These are phyloP conservation scores for Calidris pugnax DNA, from an alignment of 2,113 vertebrate genomes.

Conservation along the genomic window DNA sequence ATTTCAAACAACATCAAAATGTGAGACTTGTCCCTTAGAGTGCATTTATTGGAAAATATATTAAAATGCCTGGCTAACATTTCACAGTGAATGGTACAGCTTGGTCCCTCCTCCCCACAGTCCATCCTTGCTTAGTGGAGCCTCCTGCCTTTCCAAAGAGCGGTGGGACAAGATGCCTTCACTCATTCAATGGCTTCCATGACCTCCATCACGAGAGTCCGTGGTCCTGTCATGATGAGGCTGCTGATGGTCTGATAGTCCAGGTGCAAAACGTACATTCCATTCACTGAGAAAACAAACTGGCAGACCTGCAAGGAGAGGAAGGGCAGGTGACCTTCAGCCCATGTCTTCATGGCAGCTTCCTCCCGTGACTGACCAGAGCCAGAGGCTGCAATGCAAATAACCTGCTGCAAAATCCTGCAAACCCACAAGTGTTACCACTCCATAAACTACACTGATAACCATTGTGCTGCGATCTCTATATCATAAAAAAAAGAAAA, in stretches of 20 bases:
- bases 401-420: background rate
- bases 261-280: conserved; percentile 77
- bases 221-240: conserved; percentile 87
- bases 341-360: background rate
- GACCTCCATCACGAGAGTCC: conserved; percentile 82
- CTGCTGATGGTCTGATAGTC: conserved; percentile 83
- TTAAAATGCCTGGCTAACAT: background rate
- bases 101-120: conserved; percentile 12
- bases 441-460: background rate
- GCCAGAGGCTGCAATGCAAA: background rate
- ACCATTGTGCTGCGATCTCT: background rate
- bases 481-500: background rate
- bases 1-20: background rate
- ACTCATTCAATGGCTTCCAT: conserved; percentile 81
- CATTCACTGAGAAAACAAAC: conserved; percentile 86
- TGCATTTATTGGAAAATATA: conserved; percentile 20
- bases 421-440: background rate
- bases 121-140: background rate
- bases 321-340: background rate
- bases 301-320: conserved; percentile 79
- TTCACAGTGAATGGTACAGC: background rate
- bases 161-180: background rate
- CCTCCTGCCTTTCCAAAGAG: background rate
- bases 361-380: background rate
- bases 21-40: background rate